Evolutionary conservation across 2,113 vertebrate genomes (phyloP).

Genomic region (Microtus richardsoni): DNA sequence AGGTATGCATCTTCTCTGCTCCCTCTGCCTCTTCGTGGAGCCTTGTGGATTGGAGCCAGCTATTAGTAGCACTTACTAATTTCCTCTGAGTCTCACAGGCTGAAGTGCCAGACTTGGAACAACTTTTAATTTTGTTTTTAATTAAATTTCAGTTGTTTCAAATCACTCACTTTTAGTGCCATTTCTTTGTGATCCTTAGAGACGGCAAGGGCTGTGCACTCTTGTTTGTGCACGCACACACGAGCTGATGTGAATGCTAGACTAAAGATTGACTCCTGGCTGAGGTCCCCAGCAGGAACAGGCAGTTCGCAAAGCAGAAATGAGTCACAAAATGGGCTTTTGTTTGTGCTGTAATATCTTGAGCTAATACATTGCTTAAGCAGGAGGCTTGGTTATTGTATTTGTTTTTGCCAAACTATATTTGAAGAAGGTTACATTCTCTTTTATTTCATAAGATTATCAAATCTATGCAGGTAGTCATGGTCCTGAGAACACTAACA

Average conservation of each 20-base stretch:
- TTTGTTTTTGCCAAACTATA: slow-evolving; percentile 62
- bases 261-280: slow-evolving; percentile 65
- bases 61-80: slow-evolving; percentile 84
- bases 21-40: slow-evolving; percentile 60
- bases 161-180: slow-evolving; percentile 85
- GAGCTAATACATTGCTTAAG: slow-evolving; percentile 53
- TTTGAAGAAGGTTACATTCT: slow-evolving; percentile 55
- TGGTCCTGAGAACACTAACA: slow-evolving; percentile 15
- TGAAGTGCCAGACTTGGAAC: slow-evolving; percentile 74
- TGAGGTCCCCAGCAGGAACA: slow-evolving; percentile 48
- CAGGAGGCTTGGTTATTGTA: slow-evolving; percentile 38
- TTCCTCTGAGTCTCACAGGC: slow-evolving; percentile 82
- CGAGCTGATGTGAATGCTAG: neutral
- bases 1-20: slow-evolving; percentile 75
- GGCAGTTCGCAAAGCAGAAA: slow-evolving; percentile 65
- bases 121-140: slow-evolving; percentile 86
- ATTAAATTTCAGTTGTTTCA: slow-evolving; percentile 87
- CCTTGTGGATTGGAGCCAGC: slow-evolving; percentile 79
- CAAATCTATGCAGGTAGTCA: slow-evolving; percentile 49
- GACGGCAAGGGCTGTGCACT: slow-evolving; percentile 61
- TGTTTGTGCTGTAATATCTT: slow-evolving; percentile 46
- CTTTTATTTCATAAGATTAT: slow-evolving; percentile 51
- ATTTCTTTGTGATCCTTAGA: slow-evolving; percentile 73
- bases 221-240: slow-evolving; percentile 3
- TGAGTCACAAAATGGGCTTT: slow-evolving; percentile 63